These are phyloP conservation scores for Brachionus sp. DNA, from an alignment of 1,140 invertebrate species.

Conservation along the genomic window DNA sequence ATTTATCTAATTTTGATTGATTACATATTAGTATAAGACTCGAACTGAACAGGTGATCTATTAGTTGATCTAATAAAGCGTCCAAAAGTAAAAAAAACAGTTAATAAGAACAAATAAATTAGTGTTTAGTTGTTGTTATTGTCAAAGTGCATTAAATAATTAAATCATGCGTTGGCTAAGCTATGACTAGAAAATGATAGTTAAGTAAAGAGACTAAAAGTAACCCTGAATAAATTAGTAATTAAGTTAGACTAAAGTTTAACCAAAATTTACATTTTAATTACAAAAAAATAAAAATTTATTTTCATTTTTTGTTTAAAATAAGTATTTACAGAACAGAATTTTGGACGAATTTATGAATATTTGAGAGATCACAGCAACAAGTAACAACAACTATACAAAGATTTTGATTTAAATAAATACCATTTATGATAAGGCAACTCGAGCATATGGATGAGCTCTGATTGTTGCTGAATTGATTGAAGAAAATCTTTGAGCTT, in stretches of 20 bases:
- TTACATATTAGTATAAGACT: neutral
- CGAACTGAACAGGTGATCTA: neutral
- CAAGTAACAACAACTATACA: neutral
- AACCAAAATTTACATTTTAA: too few relatives aligned
- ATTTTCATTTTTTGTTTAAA: neutral
- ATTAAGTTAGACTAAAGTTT: neutral
- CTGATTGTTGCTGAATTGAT: neutral
- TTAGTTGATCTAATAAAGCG: conserved; percentile 29
- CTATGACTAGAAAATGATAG: neutral
- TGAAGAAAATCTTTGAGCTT: conserved; percentile 27
- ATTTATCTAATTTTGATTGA: conserved; percentile 4
- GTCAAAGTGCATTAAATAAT: neutral
- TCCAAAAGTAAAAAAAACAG: neutral
- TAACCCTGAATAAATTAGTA: neutral
- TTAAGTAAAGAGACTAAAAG: neutral
- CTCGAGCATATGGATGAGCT: conserved; percentile 42
- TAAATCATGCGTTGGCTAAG: conserved; percentile 8
- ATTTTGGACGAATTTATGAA: neutral
- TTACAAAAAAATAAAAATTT: too few relatives aligned
- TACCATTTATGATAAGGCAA: conserved; percentile 37
- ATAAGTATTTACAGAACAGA: neutral
- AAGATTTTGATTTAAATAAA: neutral
- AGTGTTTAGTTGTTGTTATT: conserved; percentile 36
- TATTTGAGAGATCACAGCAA: neutral
- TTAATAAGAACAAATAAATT: neutral